Conservation (phyloP, 35 echinoderm and acorn worm species). For the Amphiura filiformis region DNA sequence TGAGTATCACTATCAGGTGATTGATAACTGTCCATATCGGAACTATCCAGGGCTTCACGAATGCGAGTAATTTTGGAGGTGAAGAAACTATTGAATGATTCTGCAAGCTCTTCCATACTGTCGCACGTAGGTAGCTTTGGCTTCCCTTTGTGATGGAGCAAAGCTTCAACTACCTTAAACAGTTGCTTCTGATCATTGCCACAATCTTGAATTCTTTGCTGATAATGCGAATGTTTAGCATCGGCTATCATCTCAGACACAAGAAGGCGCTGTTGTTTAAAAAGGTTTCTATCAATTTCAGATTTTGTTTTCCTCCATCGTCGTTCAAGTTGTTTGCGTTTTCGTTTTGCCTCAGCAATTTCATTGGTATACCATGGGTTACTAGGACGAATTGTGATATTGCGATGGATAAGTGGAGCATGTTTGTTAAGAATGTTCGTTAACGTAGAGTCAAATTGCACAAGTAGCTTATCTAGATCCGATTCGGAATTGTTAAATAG, state of each 20-base stretch:
- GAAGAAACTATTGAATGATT: conserved; percentile 12
- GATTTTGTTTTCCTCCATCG: conserved; percentile 22
- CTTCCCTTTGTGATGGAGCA: conserved; percentile 5
- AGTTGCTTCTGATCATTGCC: neutral
- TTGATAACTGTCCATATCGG: neutral
- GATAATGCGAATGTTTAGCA: conserved; percentile 2
- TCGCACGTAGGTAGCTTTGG: neutral
- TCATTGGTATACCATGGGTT: conserved; percentile 20
- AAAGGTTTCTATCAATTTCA: conserved; percentile 32
- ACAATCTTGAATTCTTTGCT: neutral
- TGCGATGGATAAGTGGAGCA: conserved; percentile 8
- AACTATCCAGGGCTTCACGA: neutral
- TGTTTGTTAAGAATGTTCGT: neutral
- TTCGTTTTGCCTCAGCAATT: conserved; percentile 17
- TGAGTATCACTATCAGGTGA: neutral
- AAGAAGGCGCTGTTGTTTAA: conserved; percentile 5
- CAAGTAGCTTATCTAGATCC: neutral
- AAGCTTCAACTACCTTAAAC: conserved; percentile 7
- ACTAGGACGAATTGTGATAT: conserved; percentile 12
- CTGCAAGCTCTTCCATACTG: neutral
- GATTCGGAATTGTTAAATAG: neutral
- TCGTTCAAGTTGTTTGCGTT: conserved; percentile 17
- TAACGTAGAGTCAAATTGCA: conserved; percentile 18
- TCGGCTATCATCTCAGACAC: neutral
- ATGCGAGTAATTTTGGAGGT: neutral